phyloP scores from a whole-genome alignment of 2,888 invertebrate genomes.

The Willowsia nigromaculata region DNA sequence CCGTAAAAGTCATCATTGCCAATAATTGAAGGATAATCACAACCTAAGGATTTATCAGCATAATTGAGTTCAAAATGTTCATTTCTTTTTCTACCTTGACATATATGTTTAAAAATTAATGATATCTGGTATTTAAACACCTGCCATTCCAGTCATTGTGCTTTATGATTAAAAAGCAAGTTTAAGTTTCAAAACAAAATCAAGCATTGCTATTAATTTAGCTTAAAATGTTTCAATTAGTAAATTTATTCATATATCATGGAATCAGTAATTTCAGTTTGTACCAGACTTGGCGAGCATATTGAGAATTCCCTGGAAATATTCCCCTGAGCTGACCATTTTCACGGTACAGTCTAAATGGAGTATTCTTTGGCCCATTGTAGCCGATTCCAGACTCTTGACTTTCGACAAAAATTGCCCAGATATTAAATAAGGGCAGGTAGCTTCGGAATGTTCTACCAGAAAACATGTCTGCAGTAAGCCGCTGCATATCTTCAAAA shows the following conservation, averaged over 20 bases:
- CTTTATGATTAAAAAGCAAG: too few species aligned
- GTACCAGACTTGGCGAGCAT: slow-evolving; percentile 74
- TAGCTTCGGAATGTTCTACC: slow-evolving; percentile 74
- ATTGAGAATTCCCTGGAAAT: slow-evolving; percentile 72
- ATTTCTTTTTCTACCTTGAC: too few species aligned
- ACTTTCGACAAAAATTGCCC: slow-evolving; percentile 75
- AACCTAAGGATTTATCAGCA: too few species aligned
- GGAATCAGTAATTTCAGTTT: too few species aligned
- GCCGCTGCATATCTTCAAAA: slow-evolving; percentile 72
- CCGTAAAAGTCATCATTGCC: slow-evolving; percentile 78
- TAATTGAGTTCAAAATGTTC: too few species aligned
- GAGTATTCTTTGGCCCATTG: slow-evolving; percentile 73
- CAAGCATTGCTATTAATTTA: too few species aligned
- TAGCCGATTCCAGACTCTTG: slow-evolving; percentile 77
- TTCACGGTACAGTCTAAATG: slow-evolving; percentile 72
- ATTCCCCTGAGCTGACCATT: slow-evolving; percentile 75
- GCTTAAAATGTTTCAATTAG: too few species aligned
- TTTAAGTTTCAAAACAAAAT: too few species aligned
- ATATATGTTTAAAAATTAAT: too few species aligned
- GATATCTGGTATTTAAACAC: too few species aligned
- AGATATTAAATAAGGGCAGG: slow-evolving; percentile 76
- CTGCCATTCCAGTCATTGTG: slow-evolving; percentile 67
- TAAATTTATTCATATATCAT: too few species aligned
- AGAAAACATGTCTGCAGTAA: slow-evolving; percentile 76
- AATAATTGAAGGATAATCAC: slow-evolving; percentile 76